Percentiles rank a stretch among this genome's conserved stretches.
phyloP scores from a whole-genome alignment of 2,888 invertebrate species.

The Andrena fulva region DNA sequence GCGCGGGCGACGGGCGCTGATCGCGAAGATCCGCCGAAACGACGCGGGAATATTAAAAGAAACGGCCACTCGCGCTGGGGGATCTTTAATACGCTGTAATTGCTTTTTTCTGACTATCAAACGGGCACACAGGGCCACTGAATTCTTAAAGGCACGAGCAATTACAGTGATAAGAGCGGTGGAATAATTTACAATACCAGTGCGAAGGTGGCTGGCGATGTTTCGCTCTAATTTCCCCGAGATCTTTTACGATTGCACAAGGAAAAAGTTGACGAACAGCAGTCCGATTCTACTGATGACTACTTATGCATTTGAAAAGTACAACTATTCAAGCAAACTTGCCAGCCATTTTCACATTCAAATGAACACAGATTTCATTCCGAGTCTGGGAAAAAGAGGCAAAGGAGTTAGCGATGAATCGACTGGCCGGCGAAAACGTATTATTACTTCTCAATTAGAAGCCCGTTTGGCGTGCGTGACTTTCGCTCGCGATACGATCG shows the following conservation, averaged over 20 bases:
- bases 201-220: neutral
- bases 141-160: slow-evolving; percentile 12
- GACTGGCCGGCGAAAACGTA: neutral
- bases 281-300: neutral
- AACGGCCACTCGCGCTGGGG: neutral
- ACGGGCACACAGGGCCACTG: neutral
- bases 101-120: slow-evolving; percentile 25
- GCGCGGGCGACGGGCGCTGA: slow-evolving; percentile 1
- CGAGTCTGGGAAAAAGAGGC: neutral
- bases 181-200: slow-evolving; percentile 5
- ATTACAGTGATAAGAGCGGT: neutral
- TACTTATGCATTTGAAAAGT: too few relatives aligned
- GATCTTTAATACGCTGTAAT: slow-evolving; percentile 30
- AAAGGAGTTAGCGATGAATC: neutral
- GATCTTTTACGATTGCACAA: neutral
- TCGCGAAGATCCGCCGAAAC: slow-evolving; percentile 12
- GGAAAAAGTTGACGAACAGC: neutral
- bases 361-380: too few relatives aligned
- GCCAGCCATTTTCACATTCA: neutral
- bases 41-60: slow-evolving; percentile 25
- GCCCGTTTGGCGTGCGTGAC: slow-evolving; percentile 39
- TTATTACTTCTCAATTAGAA: slow-evolving; percentile 34
- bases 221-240: slow-evolving; percentile 5
- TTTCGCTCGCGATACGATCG: slow-evolving; percentile 41
- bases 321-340: neutral